Conservation (phyloP, 2,888 invertebrate species). For the Dorcus hopei region DNA sequence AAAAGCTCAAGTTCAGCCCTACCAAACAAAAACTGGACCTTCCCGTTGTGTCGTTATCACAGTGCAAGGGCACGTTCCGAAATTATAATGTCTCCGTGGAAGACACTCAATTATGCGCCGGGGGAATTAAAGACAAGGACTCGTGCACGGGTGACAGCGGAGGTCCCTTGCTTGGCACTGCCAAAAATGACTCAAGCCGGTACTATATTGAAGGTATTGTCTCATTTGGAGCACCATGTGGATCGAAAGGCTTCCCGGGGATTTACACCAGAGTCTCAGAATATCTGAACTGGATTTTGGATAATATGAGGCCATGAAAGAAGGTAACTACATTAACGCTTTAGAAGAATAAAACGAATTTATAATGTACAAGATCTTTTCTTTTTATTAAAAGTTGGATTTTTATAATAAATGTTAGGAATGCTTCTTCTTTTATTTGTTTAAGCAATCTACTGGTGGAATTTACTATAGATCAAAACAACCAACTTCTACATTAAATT, state of each 20-base stretch:
- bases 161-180: slow-evolving; percentile 66
- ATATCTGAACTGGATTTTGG: slow-evolving; percentile 60
- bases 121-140: slow-evolving; percentile 63
- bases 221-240: slow-evolving; percentile 54
- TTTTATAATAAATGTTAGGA: not conserved
- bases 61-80: slow-evolving; percentile 3
- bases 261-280: slow-evolving; percentile 61
- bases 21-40: slow-evolving; percentile 35
- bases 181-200: slow-evolving; percentile 42
- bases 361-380: not conserved
- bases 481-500: no score
- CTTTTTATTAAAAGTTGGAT: not conserved
- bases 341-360: not conserved
- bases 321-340: not conserved
- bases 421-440: not conserved
- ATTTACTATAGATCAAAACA: no score
- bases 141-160: slow-evolving; percentile 55
- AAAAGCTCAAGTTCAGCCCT: slow-evolving; percentile 23
- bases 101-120: slow-evolving; percentile 63
- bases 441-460: not conserved
- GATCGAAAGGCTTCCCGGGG: slow-evolving; percentile 57
- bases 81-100: slow-evolving; percentile 4
- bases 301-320: slow-evolving; percentile 14
- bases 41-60: slow-evolving; percentile 49
- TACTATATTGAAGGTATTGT: slow-evolving; percentile 55